Conservation (phyloP, 2,888 invertebrate genomes). For the Scelioninae gen. 1 region DNA sequence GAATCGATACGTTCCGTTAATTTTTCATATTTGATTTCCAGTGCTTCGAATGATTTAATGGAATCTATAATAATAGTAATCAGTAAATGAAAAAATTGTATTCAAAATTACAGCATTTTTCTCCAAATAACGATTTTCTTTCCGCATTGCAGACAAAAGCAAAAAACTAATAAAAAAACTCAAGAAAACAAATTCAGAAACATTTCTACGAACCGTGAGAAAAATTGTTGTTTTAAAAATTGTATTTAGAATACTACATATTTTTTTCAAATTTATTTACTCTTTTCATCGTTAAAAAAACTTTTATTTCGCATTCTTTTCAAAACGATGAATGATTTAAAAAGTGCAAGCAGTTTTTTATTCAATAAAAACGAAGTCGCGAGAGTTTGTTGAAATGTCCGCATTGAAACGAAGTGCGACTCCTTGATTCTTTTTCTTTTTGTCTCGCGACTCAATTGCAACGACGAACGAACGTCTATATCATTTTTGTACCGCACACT, state of each 20-base stretch:
- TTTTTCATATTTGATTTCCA: constrained; percentile 8
- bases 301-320: neutral
- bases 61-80: constrained; percentile 6
- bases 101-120: no score
- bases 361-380: neutral
- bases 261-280: neutral
- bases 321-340: neutral
- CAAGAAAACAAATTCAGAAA: no score
- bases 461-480: constrained; percentile 43
- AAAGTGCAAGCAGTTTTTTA: neutral
- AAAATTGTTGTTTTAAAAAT: no score
- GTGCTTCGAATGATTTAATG: constrained; percentile 8
- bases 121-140: no score
- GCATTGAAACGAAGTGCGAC: constrained; percentile 2
- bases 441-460: constrained; percentile 27
- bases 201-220: no score
- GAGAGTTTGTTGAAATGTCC: neutral
- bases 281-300: neutral
- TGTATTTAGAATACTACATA: no score
- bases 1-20: constrained; percentile 14
- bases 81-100: no score
- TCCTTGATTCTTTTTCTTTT: constrained; percentile 19
- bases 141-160: no score
- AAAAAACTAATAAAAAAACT: no score
- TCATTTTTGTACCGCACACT: constrained; percentile 37